phyloP scores from a whole-genome alignment of 2,113 vertebrate species.

The Heterochromis multidens region DNA sequence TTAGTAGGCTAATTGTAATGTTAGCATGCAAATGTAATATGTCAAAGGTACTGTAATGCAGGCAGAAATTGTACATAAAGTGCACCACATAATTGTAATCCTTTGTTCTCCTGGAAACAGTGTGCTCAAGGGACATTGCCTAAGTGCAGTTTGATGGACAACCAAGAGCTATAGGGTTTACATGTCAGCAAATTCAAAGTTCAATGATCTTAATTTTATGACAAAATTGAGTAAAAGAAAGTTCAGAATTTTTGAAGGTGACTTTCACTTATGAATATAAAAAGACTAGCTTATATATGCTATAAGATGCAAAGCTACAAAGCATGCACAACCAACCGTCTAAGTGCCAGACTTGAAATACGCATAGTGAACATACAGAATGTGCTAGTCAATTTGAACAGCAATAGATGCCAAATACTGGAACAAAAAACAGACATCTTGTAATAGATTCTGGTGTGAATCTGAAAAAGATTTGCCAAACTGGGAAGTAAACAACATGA shows the following conservation, averaged over 20 bases:
- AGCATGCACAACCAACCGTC: neutral
- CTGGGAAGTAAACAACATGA: conserved; percentile 11
- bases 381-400: neutral
- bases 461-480: neutral
- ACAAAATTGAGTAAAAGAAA: neutral
- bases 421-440: neutral
- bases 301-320: neutral
- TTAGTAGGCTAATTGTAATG: neutral
- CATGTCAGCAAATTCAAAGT: neutral
- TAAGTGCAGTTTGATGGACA: neutral
- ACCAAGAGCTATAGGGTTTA: neutral
- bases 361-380: neutral
- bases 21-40: neutral
- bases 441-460: neutral
- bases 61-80: neutral
- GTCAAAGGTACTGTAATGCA: neutral
- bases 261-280: neutral
- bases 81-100: neutral
- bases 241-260: neutral
- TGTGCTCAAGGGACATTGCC: neutral
- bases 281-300: neutral
- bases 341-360: neutral
- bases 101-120: neutral
- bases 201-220: neutral
- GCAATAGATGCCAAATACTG: neutral